Conservation (phyloP, 2,113 vertebrate genomes). For the Hystrix cristata region DNA sequence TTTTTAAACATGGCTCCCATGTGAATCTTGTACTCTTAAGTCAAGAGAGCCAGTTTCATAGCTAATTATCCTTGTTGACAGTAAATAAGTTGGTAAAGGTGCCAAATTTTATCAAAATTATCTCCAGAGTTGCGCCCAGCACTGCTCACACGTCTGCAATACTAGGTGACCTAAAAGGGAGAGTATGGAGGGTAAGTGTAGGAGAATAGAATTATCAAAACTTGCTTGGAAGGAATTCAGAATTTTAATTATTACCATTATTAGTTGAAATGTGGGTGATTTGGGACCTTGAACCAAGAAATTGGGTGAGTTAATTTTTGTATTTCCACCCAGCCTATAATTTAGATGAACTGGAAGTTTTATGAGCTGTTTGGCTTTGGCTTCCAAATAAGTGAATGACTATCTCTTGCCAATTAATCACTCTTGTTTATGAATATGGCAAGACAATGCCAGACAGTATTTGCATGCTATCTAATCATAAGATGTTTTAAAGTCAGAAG, state of each 20-base stretch:
- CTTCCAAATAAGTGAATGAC: not conserved
- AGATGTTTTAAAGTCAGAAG: not conserved
- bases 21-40: slow-evolving; percentile 42
- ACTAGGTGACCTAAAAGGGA: not conserved
- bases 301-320: slow-evolving; percentile 18
- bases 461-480: not conserved
- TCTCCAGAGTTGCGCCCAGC: not conserved
- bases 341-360: not conserved
- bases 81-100: slow-evolving; percentile 37
- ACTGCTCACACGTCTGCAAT: not conserved
- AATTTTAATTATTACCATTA: slow-evolving; percentile 30
- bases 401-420: not conserved
- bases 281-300: not conserved
- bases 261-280: slow-evolving; percentile 1
- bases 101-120: not conserved
- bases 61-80: slow-evolving; percentile 50
- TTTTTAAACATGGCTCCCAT: not conserved
- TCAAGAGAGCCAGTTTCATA: slow-evolving; percentile 53
- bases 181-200: fast-evolving
- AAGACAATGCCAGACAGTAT: not conserved
- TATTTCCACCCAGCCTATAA: not conserved
- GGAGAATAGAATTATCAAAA: not conserved
- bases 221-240: not conserved
- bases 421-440: not conserved
- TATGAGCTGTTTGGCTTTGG: not conserved